Evolutionary conservation across 2,113 vertebrate species (phyloP).

Genomic region (Notothenia rossii): DNA sequence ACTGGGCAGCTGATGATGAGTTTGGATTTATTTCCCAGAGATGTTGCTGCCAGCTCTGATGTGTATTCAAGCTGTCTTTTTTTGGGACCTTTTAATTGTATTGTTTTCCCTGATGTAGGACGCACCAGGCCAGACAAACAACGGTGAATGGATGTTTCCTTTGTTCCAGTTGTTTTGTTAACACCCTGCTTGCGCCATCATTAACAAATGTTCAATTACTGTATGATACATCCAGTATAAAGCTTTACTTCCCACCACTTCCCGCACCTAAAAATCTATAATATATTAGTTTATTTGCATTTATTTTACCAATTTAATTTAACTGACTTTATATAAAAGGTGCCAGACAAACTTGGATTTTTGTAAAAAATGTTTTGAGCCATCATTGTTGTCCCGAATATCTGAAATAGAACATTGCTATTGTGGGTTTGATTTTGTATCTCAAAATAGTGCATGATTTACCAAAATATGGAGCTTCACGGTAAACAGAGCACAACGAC

Average conservation of each 20-base stretch:
- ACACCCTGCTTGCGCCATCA: background rate
- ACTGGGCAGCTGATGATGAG: conserved; percentile 30
- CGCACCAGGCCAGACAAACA: background rate
- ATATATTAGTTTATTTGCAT: background rate
- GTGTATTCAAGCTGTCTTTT: conserved; percentile 40
- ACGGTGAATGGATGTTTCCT: background rate
- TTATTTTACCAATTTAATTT: background rate
- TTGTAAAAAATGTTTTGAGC: background rate
- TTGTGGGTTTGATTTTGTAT: background rate
- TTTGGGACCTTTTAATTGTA: conserved; percentile 11
- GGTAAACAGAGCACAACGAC: background rate
- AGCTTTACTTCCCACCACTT: background rate
- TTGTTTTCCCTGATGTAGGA: conserved; percentile 20
- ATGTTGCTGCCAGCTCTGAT: conserved; percentile 31
- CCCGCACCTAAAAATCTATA: background rate
- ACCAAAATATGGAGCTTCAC: background rate
- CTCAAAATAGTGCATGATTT: conserved; percentile 10
- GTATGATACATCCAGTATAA: background rate
- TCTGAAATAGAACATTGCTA: background rate
- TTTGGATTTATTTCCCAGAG: conserved; percentile 31
- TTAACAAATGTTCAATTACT: background rate
- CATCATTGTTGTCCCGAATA: background rate
- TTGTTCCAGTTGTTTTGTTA: conserved; percentile 3
- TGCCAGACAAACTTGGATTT: background rate
- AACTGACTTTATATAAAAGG: background rate